Percentiles rank a stretch among this genome's conserved stretches.
Conservation (phyloP, 2,888 invertebrate genomes). For the Leptothorax acervorum region DNA sequence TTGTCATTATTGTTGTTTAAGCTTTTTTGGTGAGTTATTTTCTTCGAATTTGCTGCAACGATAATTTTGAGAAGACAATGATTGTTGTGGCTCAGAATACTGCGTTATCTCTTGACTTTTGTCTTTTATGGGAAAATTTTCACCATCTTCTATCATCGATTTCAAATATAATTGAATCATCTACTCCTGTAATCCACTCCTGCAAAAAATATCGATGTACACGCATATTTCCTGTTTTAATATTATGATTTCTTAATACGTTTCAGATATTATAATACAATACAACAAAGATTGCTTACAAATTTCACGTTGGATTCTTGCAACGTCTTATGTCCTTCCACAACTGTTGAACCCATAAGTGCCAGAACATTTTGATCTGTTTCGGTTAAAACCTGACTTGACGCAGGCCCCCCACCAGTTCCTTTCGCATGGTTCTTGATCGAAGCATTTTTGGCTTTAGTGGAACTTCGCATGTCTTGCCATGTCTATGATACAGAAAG, state of each 20-base stretch:
- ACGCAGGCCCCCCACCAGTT: not conserved
- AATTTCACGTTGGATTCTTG: not conserved
- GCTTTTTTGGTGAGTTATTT: not conserved
- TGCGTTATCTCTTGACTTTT: not conserved
- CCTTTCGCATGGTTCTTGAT: not conserved
- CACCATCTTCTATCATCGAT: not conserved
- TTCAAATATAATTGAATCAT: not conserved
- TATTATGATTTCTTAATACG: not conserved
- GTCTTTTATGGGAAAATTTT: not conserved
- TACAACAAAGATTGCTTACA: not conserved
- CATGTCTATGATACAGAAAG: not conserved
- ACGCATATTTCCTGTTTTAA: not conserved
- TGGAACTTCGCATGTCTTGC: constrained; percentile 4
- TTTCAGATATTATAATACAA: not conserved
- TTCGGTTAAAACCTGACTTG: not conserved
- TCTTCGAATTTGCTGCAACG: not conserved
- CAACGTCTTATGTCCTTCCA: not conserved
- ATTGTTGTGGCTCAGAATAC: not conserved
- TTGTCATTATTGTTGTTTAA: not conserved
- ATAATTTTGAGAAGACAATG: not conserved
- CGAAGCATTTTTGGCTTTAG: not conserved
- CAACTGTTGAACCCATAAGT: not conserved
- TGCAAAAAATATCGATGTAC: not conserved
- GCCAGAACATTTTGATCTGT: not conserved
- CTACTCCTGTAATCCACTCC: not conserved